Evolutionary conservation across 2,113 vertebrate species (phyloP).

Genomic region (Chauna torquata): DNA sequence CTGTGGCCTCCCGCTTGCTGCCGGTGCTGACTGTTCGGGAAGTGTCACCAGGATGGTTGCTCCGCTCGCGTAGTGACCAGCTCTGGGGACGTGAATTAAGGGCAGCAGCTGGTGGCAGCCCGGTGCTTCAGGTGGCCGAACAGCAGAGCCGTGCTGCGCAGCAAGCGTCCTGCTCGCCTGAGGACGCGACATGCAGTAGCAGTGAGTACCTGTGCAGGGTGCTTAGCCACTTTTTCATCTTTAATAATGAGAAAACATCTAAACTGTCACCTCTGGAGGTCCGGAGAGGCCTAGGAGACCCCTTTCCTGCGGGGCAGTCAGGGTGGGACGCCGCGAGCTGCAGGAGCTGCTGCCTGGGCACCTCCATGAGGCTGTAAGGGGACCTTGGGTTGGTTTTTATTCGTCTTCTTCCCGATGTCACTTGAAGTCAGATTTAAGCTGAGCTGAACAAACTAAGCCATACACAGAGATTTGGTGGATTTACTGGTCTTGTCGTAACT

Average conservation of each 20-base stretch:
- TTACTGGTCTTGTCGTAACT: background rate
- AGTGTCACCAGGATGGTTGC: background rate
- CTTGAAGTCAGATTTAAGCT: slow-evolving; percentile 9
- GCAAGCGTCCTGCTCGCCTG: background rate
- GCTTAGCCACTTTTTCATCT: background rate
- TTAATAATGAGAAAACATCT: background rate
- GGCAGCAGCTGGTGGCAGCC: slow-evolving; percentile 56
- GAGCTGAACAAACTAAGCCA: background rate
- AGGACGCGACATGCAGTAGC: background rate
- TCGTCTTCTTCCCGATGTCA: background rate
- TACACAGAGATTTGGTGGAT: background rate
- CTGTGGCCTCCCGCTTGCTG: background rate
- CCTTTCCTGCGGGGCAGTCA: background rate
- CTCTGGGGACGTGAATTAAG: slow-evolving; percentile 52
- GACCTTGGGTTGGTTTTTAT: background rate
- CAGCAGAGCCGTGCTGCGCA: background rate
- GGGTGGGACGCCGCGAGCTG: background rate
- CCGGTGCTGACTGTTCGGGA: slow-evolving; percentile 31
- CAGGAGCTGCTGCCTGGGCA: background rate
- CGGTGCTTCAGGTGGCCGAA: background rate
- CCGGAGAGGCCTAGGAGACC: background rate
- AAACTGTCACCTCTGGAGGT: background rate
- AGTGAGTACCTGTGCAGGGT: background rate
- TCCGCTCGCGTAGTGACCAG: background rate
- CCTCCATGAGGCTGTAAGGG: background rate